Percentiles rank a stretch among this genome's conserved stretches.
Evolutionary conservation across 2,797 vertebrate genomes (phyloP).

Genomic region (Bradypodion ventrale): DNA sequence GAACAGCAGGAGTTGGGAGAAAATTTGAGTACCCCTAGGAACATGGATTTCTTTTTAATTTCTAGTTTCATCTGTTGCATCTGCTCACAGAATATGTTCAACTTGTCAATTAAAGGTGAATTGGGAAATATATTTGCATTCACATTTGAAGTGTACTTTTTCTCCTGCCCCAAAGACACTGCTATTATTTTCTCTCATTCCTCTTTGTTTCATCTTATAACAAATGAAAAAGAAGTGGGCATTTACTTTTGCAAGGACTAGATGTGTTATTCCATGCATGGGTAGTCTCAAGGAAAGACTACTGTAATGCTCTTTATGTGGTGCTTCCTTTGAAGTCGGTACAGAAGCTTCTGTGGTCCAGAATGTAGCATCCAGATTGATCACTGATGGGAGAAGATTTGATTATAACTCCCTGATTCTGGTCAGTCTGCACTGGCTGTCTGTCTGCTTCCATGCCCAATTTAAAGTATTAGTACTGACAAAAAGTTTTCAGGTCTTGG

Average conservation of each 20-base stretch:
- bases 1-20: slow-evolving; percentile 30
- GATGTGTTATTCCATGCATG: no score
- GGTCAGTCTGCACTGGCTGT: no score
- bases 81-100: background rate
- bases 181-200: slow-evolving; percentile 62
- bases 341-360: no score
- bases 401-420: no score
- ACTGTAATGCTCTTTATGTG: no score
- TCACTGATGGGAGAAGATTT: no score
- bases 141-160: background rate
- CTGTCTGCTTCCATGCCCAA: no score
- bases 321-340: no score
- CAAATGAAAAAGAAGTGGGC: slow-evolving; percentile 63
- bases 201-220: slow-evolving; percentile 55
- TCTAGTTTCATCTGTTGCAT: background rate
- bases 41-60: slow-evolving; percentile 14
- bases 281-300: no score
- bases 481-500: no score
- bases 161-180: slow-evolving; percentile 4
- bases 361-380: no score
- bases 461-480: no score
- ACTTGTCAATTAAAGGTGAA: background rate
- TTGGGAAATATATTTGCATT: background rate
- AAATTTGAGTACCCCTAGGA: slow-evolving; percentile 28
- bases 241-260: slow-evolving; percentile 59